Evolutionary conservation across 1,140 invertebrate species (phyloP).

Genomic region (Bathynomus jamesi): DNA sequence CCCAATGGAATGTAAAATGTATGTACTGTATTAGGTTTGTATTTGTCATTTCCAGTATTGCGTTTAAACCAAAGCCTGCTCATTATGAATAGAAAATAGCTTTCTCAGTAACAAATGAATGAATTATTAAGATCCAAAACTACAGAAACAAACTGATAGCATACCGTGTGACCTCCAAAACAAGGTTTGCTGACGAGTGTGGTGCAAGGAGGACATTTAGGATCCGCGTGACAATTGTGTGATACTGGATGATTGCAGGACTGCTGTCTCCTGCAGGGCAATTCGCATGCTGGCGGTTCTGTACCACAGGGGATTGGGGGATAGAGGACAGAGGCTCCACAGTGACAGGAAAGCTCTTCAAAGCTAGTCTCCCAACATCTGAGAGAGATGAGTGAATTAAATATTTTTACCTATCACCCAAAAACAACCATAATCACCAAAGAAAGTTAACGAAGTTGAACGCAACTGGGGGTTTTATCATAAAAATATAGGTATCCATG

Average conservation of each 20-base stretch:
- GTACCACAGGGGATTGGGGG: slow-evolving; percentile 89
- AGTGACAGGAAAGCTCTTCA: slow-evolving; percentile 85
- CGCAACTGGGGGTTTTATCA: too few species aligned
- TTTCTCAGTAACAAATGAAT: too few species aligned
- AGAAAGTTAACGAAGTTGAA: too few species aligned
- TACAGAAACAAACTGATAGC: too few species aligned
- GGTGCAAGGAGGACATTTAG: slow-evolving; percentile 84
- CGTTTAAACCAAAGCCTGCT: too few species aligned
- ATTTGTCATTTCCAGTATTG: too few species aligned
- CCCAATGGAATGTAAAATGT: too few species aligned
- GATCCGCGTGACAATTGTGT: slow-evolving; percentile 66
- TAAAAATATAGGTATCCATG: too few species aligned
- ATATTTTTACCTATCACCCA: not conserved
- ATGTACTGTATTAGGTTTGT: too few species aligned
- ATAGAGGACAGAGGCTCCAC: slow-evolving; percentile 72
- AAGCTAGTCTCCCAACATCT: slow-evolving; percentile 62
- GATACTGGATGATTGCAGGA: slow-evolving; percentile 69
- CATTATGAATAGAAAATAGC: too few species aligned
- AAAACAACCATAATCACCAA: slow-evolving; percentile 9
- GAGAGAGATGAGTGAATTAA: not conserved
- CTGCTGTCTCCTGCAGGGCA: slow-evolving; percentile 67
- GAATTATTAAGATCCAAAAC: too few species aligned
- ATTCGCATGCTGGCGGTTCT: slow-evolving; percentile 64
- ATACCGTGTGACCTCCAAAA: slow-evolving; percentile 76
- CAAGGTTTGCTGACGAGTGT: slow-evolving; percentile 80